These are phyloP conservation scores for Calliopum simillimum DNA, from an alignment of 2,888 invertebrate genomes.

Conservation along the genomic window DNA sequence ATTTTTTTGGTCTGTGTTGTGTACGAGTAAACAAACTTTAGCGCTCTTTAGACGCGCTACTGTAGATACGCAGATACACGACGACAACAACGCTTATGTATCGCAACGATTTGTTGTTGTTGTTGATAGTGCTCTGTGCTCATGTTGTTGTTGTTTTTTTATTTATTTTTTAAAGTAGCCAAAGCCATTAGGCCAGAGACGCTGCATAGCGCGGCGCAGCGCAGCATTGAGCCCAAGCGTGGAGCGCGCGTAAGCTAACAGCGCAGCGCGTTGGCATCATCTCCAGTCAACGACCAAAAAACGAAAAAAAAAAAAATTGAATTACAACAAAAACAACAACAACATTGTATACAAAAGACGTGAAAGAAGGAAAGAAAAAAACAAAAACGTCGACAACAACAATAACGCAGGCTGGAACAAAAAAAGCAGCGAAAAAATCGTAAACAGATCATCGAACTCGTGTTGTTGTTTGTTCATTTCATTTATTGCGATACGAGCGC, in stretches of 20 bases:
- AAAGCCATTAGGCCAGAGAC: constrained; percentile 10
- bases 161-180: constrained; percentile 3
- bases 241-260: constrained; percentile 2
- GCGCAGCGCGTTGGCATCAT: constrained; percentile 21
- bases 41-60: constrained; percentile 58
- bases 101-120: constrained; percentile 6
- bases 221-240: constrained; percentile 23
- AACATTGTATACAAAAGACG: constrained; percentile 7
- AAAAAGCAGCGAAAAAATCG: constrained; percentile 51
- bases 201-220: constrained; percentile 23
- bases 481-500: constrained; percentile 30
- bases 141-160: background rate
- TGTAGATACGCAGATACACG: constrained; percentile 50
- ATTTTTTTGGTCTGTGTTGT: background rate
- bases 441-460: constrained; percentile 66
- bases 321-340: constrained; percentile 39
- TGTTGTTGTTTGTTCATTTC: constrained; percentile 40
- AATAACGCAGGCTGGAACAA: constrained; percentile 26
- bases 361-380: constrained; percentile 20
- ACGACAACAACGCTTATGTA: background rate
- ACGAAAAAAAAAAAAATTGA: constrained; percentile 29
- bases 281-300: constrained; percentile 52
- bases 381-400: constrained; percentile 27
- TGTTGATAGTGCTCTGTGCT: background rate
- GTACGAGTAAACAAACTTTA: constrained; percentile 34